Percentiles rank a stretch among this genome's conserved stretches.
phyloP scores from a whole-genome alignment of 2,888 invertebrate species.

The Limenitis camilla region DNA sequence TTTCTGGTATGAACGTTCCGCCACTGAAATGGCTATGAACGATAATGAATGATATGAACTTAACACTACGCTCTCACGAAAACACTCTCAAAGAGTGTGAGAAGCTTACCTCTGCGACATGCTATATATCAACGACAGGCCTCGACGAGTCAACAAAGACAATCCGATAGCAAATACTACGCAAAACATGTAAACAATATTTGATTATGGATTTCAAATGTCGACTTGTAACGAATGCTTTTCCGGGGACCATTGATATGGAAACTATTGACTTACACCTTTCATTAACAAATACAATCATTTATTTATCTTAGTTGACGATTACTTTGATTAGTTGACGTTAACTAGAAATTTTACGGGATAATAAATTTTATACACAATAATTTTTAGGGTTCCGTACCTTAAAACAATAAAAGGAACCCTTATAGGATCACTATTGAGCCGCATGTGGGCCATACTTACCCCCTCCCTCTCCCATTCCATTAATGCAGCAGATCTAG shows the following conservation, averaged over 20 bases:
- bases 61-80: slow-evolving; percentile 35
- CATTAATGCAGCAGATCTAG: no score
- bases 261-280: background rate
- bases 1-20: slow-evolving; percentile 46
- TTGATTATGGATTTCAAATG: slow-evolving; percentile 53
- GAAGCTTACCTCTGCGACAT: slow-evolving; percentile 28
- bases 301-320: no score
- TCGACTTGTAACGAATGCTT: slow-evolving; percentile 29
- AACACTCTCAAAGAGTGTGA: slow-evolving; percentile 50
- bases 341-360: no score
- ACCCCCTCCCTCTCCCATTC: no score
- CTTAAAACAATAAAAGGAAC: no score
- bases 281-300: no score
- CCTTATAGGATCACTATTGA: no score
- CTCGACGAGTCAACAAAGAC: slow-evolving; percentile 47
- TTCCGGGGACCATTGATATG: slow-evolving; percentile 26
- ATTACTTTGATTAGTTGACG: no score
- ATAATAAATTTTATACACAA: no score
- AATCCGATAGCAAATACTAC: slow-evolving; percentile 62
- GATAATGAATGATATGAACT: slow-evolving; percentile 41
- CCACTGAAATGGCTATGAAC: slow-evolving; percentile 70
- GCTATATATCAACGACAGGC: slow-evolving; percentile 52
- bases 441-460: no score
- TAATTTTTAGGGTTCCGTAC: no score
- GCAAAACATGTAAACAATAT: slow-evolving; percentile 58